Evolutionary conservation across 2,797 vertebrate species (phyloP), one percentile per base, ranked within the genome.

Genomic region (Tenualosa thibaudeaui): DNA sequence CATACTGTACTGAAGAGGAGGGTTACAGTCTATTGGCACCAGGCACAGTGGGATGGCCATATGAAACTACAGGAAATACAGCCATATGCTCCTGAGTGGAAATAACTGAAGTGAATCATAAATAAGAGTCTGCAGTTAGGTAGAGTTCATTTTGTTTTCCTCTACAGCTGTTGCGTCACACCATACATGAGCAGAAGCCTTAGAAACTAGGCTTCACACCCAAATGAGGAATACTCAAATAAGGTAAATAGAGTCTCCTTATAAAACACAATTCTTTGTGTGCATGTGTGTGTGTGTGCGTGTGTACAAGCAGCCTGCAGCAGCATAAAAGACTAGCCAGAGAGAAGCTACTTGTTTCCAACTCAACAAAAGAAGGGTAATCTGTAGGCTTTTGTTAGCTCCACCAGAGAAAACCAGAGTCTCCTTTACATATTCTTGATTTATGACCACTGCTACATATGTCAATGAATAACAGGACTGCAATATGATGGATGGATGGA

Each of bases 151-250:
- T 19, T 56, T 51, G 9, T 51, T 51, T 13, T 22, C 37, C 40
- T 40, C 5, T 9, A 43, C 17, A 19, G 5, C 3, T 46, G 37
- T 46, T 82, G 82, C 81, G 81, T 51, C 46, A 49, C 82, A 81
- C 50, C 50, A 85, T 84, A 85, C 85, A 89, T 86, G 86, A 87
- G 86, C 37, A 43, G 85, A 58, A 84, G 68, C 43, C 84, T 85
- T 26, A 40, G 68, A 85, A 88, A 86, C 58, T 68, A 82, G 49
- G n/a, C 68, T 81, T 22, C 53, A 49, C 9, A 24, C 60, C 81
- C 83, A 84, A 86, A 84, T 83, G 54, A 86, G 85, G 43, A 86
- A 86, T 89, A 89, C 83, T 86, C 56, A 86, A 86, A 85, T 88
- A 26, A 81, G 60, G 84, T 83, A 90, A 90, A 88, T 89, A 87